phyloP scores from a whole-genome alignment of 2,113 vertebrate species.

The Phylloscopus trochilus region DNA sequence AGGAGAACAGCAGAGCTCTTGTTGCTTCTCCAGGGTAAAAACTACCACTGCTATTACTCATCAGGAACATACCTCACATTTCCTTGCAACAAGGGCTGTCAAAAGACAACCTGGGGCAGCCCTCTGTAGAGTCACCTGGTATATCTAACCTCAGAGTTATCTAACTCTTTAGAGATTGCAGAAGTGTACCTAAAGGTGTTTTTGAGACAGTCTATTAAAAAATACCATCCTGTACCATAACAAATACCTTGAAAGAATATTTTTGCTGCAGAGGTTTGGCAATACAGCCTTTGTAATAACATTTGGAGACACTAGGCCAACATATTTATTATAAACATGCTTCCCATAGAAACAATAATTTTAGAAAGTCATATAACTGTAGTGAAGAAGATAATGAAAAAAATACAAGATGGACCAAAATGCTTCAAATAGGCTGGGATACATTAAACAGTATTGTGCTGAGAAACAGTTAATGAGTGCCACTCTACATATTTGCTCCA shows the following conservation, averaged over 20 bases:
- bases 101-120: background rate
- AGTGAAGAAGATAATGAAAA: background rate
- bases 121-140: background rate
- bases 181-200: background rate
- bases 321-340: background rate
- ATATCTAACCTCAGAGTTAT: background rate
- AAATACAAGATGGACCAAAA: background rate
- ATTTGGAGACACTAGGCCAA: background rate
- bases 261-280: background rate
- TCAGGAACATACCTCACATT: background rate
- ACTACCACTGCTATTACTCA: background rate
- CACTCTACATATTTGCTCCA: background rate
- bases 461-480: background rate
- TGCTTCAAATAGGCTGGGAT: background rate
- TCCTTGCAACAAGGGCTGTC: background rate
- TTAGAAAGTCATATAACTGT: background rate
- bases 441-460: background rate
- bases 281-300: background rate
- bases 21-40: background rate
- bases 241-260: background rate
- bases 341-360: background rate
- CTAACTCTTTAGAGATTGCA: background rate
- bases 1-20: background rate
- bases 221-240: background rate
- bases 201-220: background rate